Evolutionary conservation across 2,113 vertebrate genomes (phyloP), one percentile per base, ranked within the genome.

Genomic region (Philantomba maxwellii): DNA sequence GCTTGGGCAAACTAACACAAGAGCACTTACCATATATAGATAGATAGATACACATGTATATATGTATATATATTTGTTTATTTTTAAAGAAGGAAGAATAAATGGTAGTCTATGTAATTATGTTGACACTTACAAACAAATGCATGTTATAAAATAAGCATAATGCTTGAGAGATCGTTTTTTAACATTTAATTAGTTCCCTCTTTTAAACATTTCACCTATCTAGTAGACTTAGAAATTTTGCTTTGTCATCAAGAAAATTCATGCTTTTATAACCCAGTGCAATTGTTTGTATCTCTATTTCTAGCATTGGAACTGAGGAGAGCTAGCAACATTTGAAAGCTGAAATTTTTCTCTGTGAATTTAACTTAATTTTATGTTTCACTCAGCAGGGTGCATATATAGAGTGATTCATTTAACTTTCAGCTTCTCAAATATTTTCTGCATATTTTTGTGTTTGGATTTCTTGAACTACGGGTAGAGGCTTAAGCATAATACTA

Each of bases 281-380:
- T 86, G 12, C 57, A 53, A 60, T 77, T 77, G 70, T 78, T 73
- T 26, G 28, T 14, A 58, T 64, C 4, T 81, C 19, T 77, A 1
- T 91, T 87, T 91, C 77, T 88, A 92, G 26, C 4, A 45, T 53
- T 96, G 39, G 55, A 94, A 13, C 30, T 30, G 26, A 94, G 16
- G 30, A 96, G 21, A 95, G 60, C 39, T 86, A 88, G 43, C 33
- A 83, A 88, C 25, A 66, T 91, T 96, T 95, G 78, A 94, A 95
- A 94, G 39, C 30, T 83, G 28, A 51, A 39, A 73, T 80, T 91
- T 95, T 93, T 83, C 43, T 66, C 64, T 87, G 19, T 66, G 62
- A 62, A 90, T 89, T 89, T 77, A 88, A 91, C 95, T 97, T 96
- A 94, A 87, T 96, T 97, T 95, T 81, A 77, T 89, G 60, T 96